Conservation (phyloP, 2,797 vertebrate species). For the Lacerta bilineata region DNA sequence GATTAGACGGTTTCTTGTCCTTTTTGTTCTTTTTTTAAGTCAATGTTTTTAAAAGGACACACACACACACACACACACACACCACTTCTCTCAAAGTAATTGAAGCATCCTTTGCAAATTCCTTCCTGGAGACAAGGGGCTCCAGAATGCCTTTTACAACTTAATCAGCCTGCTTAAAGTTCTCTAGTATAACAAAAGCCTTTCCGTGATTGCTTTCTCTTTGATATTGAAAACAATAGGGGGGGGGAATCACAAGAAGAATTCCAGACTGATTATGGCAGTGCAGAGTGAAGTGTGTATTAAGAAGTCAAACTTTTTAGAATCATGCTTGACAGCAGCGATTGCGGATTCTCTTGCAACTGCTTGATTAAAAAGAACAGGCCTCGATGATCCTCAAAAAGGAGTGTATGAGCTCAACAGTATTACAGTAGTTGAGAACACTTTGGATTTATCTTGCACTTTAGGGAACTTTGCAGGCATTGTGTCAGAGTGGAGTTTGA, state of each 20-base stretch:
- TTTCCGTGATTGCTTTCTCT: slow-evolving; percentile 17
- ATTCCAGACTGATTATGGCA: neutral
- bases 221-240: neutral
- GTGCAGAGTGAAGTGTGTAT: slow-evolving; percentile 15
- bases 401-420: neutral
- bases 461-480: neutral
- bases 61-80: neutral
- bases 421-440: neutral
- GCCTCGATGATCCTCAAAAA: neutral
- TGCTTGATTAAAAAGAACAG: neutral
- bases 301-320: neutral
- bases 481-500: too few species aligned
- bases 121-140: slow-evolving; percentile 29
- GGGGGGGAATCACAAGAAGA: neutral
- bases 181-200: slow-evolving; percentile 9
- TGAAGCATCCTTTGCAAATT: slow-evolving; percentile 26
- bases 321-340: neutral
- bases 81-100: slow-evolving; percentile 22
- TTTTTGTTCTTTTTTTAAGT: neutral
- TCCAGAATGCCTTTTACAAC: slow-evolving; percentile 27
- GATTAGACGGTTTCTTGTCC: slow-evolving; percentile 28
- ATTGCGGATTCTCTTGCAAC: neutral
- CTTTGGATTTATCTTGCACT: neutral
- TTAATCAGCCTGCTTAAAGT: slow-evolving; percentile 35
- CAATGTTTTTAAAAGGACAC: neutral